Evolutionary conservation across 2,888 invertebrate genomes (phyloP), one percentile per base, ranked within the genome.

Genomic region (Eupithecia inturbata): DNA sequence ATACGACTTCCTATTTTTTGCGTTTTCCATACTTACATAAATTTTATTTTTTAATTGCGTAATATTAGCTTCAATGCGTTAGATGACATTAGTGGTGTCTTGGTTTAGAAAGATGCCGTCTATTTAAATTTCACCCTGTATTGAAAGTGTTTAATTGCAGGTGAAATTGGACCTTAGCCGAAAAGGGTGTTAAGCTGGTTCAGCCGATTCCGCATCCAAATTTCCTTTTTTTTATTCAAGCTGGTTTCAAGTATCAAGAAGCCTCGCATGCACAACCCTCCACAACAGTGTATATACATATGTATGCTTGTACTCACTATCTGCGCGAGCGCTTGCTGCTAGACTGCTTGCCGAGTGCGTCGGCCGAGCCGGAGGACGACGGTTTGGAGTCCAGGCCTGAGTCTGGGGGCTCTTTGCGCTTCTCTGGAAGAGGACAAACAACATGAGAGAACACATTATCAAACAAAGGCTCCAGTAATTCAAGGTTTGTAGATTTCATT

Each of bases 351-450:
- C 80, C 82, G 73, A 82, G 84, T 74, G 83, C 88, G 87, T 92
- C 93, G 6, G 88, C 91, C 22, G 91, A 91, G 83, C 95, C 92
- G 1, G 94, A 94, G 3, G 94, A 94, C 1, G 95, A 95, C 6
- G 95, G 95, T 84, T 95, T 94, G 19, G 95, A 92, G 78, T 95
- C 93, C 78, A 91, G 84, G 0, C 90, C 95, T 0, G 95, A 96
- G 88, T 97, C 97, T 90, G 97, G 97, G 10, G 97, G 97, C 89
- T 97, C 97, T 95, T 97, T 97, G 90, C 97, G 96, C 91, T 97
- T 97, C 95, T 97, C 97, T 96, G 95, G 19, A 31, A 31, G 5
- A 31, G 28, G 31, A 19, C 3, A 31, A 2, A 62, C 60, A 60
- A 26, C 57, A 26, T 57, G 57, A 57, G 9, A 45, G 45, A n/a